A percentile compares a stretch with the other conserved stretches of the same genome.
Conservation (phyloP, 2,113 vertebrate species). For the Leptodactylus fuscus region DNA sequence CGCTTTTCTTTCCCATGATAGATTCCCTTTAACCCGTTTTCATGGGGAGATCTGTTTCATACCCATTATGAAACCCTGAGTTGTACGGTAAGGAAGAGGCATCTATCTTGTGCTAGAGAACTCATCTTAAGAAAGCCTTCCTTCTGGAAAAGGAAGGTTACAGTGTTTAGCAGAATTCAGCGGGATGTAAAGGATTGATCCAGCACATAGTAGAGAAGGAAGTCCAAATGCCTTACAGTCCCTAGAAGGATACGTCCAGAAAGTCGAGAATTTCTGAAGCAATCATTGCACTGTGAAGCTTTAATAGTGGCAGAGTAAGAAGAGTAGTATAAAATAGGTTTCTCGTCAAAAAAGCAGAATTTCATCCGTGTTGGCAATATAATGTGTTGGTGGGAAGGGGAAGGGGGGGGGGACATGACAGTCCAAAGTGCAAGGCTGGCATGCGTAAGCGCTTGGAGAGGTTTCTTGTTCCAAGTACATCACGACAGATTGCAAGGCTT, state of each 20-base stretch:
- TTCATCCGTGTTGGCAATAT: slow-evolving; percentile 44
- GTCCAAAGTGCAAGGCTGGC: slow-evolving; percentile 51
- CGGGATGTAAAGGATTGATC: slow-evolving; percentile 22
- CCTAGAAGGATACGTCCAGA: slow-evolving; percentile 14
- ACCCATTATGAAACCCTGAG: slow-evolving; percentile 54
- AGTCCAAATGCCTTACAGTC: slow-evolving; percentile 6
- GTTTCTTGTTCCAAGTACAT: slow-evolving; percentile 15
- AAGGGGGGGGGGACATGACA: background rate
- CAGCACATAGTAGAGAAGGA: slow-evolving; percentile 25
- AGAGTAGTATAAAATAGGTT: slow-evolving; percentile 51
- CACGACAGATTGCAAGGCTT: background rate
- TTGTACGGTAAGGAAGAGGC: slow-evolving; percentile 16
- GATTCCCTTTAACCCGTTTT: background rate
- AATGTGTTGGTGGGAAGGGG: background rate
- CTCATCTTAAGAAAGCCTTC: background rate
- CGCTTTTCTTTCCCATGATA: slow-evolving; percentile 15
- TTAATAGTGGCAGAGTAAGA: slow-evolving; percentile 54
- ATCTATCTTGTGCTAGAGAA: slow-evolving; percentile 3
- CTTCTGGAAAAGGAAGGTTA: slow-evolving; percentile 16
- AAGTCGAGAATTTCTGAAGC: slow-evolving; percentile 11
- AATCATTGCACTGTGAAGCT: slow-evolving; percentile 55
- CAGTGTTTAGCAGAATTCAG: slow-evolving; percentile 45
- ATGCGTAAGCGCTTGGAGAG: slow-evolving; percentile 35
- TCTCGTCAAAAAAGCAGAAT: background rate
- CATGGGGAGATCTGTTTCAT: slow-evolving; percentile 2